phyloP scores from a whole-genome alignment of 2,797 vertebrate genomes.

The Limnodromus scolopaceus region DNA sequence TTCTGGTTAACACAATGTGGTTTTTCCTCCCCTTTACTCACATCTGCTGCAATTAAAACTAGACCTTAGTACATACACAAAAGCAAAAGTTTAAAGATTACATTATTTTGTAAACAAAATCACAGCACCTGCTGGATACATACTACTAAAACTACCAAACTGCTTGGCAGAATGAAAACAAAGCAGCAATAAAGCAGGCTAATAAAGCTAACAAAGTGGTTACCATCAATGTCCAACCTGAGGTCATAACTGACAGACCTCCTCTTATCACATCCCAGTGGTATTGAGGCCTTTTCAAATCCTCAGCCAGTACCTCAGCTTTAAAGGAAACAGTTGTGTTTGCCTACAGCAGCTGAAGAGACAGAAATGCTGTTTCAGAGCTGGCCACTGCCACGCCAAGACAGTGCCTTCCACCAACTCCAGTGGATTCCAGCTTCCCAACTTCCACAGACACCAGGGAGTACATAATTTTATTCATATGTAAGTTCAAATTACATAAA shows the following conservation, averaged over 20 bases:
- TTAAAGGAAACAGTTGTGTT: not conserved
- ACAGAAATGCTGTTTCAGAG: not conserved
- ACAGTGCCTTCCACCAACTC: rapidly evolving
- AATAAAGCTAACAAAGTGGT: not conserved
- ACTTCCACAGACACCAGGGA: not conserved
- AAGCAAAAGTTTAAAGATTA: not conserved
- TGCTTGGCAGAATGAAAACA: not conserved
- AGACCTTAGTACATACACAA: not conserved
- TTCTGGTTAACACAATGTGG: not conserved
- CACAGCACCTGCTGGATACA: not conserved
- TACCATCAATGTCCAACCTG: not conserved
- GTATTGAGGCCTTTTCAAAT: not conserved
- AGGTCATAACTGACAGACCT: not conserved
- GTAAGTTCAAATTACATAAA: not conserved
- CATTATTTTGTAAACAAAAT: not conserved
- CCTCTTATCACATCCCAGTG: not conserved
- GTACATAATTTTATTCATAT: not conserved
- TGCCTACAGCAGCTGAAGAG: not conserved
- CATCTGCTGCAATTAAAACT: not conserved
- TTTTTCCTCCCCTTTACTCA: not conserved
- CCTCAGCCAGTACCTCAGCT: not conserved
- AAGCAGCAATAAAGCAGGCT: not conserved
- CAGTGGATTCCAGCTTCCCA: not conserved
- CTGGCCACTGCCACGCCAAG: rapidly evolving
- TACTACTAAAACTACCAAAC: not conserved